These are phyloP conservation scores for Phylloscopus whistleri DNA, from an alignment of 2,113 vertebrate species.

Conservation along the genomic window DNA sequence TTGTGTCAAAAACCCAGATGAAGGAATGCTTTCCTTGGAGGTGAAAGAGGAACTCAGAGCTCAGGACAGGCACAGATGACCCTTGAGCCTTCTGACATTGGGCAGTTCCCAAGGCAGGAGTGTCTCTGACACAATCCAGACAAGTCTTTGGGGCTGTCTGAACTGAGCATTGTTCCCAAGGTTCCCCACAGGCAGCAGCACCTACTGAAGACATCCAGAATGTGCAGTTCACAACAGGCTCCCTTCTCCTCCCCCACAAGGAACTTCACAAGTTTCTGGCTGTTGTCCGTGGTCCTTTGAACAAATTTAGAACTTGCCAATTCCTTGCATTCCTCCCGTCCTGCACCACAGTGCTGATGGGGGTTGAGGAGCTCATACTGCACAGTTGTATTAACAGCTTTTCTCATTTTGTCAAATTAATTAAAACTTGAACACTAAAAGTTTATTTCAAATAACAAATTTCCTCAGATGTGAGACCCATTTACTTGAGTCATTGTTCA, in stretches of 20 bases:
- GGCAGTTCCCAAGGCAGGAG: not conserved
- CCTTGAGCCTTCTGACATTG: not conserved
- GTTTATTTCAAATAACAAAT: not conserved
- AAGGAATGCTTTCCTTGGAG: not conserved
- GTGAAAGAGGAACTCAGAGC: not conserved
- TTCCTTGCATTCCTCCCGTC: not conserved
- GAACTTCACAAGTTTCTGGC: not conserved
- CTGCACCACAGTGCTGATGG: not conserved
- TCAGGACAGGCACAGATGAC: not conserved
- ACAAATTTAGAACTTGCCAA: not conserved
- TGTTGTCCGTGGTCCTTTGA: not conserved
- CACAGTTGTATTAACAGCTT: not conserved
- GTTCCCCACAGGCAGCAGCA: not conserved
- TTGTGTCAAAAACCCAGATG: not conserved
- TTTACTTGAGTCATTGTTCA: not conserved
- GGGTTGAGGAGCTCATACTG: not conserved
- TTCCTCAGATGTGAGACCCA: not conserved
- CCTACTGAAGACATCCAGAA: not conserved
- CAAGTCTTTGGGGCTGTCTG: not conserved
- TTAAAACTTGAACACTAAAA: not conserved
- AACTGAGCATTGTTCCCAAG: not conserved
- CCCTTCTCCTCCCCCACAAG: not conserved
- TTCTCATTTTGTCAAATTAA: not conserved
- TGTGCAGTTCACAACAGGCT: not conserved
- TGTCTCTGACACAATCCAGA: not conserved